Conservation (phyloP, 2,888 invertebrate genomes). For the Byasa hedistus region DNA sequence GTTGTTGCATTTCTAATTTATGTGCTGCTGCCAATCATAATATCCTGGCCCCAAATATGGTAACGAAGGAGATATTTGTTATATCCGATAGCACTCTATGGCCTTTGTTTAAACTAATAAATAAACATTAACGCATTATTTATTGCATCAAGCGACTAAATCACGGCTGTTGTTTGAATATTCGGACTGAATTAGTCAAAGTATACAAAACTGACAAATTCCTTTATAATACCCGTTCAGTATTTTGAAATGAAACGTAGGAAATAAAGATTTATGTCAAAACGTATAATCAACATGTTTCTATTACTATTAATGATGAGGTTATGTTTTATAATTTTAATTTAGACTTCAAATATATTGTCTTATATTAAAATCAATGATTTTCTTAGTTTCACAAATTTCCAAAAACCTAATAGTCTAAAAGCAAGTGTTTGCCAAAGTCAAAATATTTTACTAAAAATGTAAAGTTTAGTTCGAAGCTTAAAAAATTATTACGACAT, state of each 20-base stretch:
- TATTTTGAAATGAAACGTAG: not conserved
- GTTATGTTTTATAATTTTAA: too few relatives aligned
- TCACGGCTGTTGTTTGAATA: slow-evolving; percentile 11
- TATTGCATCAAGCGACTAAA: slow-evolving; percentile 18
- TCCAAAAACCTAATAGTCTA: too few relatives aligned
- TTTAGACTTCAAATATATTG: too few relatives aligned
- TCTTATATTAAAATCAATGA: too few relatives aligned
- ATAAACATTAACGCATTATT: slow-evolving; percentile 27
- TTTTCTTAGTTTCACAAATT: too few relatives aligned
- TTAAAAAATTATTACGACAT: not conserved
- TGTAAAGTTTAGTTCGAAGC: too few relatives aligned
- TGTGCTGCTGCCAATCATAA: slow-evolving; percentile 24
- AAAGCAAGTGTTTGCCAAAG: too few relatives aligned
- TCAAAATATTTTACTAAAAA: too few relatives aligned
- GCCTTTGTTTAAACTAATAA: slow-evolving; percentile 28
- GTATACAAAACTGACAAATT: slow-evolving; percentile 20
- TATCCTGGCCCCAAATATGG: slow-evolving; percentile 22
- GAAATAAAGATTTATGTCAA: not conserved
- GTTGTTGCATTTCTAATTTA: slow-evolving; percentile 18
- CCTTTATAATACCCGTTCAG: not conserved
- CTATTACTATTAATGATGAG: not conserved
- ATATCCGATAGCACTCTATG: slow-evolving; percentile 25
- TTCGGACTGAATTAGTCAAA: slow-evolving; percentile 23
- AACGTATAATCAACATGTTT: not conserved
- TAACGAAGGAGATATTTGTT: slow-evolving; percentile 9